Evolutionary conservation across 2,113 vertebrate genomes (phyloP).

Genomic region (Cettia cetti): DNA sequence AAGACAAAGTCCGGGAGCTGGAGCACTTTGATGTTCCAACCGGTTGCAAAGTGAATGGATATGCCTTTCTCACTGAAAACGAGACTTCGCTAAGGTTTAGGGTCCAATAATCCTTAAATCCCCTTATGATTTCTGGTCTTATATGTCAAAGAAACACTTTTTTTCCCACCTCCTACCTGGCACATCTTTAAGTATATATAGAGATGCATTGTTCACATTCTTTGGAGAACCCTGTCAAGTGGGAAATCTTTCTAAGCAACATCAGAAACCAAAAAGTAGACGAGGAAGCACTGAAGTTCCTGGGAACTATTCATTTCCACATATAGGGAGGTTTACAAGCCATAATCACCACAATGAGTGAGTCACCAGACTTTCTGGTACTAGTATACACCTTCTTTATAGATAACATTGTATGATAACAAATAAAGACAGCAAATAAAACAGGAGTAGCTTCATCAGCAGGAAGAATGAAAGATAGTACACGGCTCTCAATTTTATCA

Average conservation of each 20-base stretch:
- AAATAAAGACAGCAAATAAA: neutral
- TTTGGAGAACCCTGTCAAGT: neutral
- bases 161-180: fast-evolving
- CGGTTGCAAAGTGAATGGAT: neutral
- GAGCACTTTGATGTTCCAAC: neutral
- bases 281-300: neutral
- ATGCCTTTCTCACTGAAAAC: neutral
- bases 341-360: neutral
- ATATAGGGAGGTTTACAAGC: neutral
- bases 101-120: neutral
- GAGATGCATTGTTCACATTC: neutral
- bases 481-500: neutral
- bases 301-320: neutral
- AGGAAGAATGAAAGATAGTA: neutral
- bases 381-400: neutral
- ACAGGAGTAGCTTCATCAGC: neutral
- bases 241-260: neutral
- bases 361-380: neutral
- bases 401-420: neutral
- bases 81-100: neutral
- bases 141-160: neutral
- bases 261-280: neutral
- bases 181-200: neutral
- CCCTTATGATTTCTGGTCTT: neutral
- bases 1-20: neutral